Percentiles rank a stretch among this genome's conserved stretches.
Evolutionary conservation across 2,888 invertebrate genomes (phyloP).

Genomic region (Thecocarcelia acutangulata): DNA sequence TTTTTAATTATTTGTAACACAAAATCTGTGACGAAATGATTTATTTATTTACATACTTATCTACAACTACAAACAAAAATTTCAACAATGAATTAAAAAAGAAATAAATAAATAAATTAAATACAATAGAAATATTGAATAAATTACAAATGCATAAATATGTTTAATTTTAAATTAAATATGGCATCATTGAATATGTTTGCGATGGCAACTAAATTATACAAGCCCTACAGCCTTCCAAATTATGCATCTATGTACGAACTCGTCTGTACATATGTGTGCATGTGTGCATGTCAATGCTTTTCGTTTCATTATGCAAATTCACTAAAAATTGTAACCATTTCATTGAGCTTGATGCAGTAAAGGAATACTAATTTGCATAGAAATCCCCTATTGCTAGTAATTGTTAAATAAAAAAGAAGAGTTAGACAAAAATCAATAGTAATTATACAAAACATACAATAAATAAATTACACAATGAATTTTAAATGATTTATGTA

Average conservation of each 20-base stretch:
- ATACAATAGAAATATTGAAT: slow-evolving; percentile 42
- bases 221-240: slow-evolving; percentile 30
- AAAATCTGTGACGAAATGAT: background rate
- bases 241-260: slow-evolving; percentile 9
- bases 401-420: slow-evolving; percentile 24
- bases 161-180: slow-evolving; percentile 48
- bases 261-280: no score
- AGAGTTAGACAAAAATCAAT: slow-evolving; percentile 49
- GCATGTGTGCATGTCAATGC: background rate
- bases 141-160: slow-evolving; percentile 41
- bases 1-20: background rate
- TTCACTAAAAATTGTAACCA: background rate
- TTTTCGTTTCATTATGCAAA: slow-evolving; percentile 37
- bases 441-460: slow-evolving; percentile 35
- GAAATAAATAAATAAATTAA: slow-evolving; percentile 24
- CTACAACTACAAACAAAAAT: background rate
- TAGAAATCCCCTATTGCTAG: slow-evolving; percentile 26
- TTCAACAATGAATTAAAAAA: background rate
- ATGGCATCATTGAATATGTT: slow-evolving; percentile 21
- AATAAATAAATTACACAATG: slow-evolving; percentile 18
- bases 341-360: slow-evolving; percentile 1
- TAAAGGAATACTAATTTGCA: slow-evolving; percentile 5
- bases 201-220: slow-evolving; percentile 34
- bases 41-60: slow-evolving; percentile 4
- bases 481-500: slow-evolving; percentile 42